Conservation (phyloP, 2,113 vertebrate genomes). For the Brevimyrus niger region DNA sequence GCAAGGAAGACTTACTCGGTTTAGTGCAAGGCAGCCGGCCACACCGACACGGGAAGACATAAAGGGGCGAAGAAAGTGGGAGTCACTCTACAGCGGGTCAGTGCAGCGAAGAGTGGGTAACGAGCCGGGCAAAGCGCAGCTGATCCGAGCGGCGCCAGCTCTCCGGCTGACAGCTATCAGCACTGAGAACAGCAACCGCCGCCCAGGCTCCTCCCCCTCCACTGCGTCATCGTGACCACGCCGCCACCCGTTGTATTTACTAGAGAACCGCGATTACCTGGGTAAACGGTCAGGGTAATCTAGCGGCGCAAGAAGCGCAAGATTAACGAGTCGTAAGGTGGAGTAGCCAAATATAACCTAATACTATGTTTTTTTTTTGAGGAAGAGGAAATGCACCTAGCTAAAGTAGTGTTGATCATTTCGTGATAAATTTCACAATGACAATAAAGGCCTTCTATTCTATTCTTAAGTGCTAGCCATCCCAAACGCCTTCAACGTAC, state of each 20-base stretch:
- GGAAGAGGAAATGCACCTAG: not conserved
- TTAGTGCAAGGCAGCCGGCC: not conserved
- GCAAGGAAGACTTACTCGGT: not conserved
- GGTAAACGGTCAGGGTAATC: not conserved
- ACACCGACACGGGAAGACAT: not conserved
- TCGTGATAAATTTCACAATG: not conserved
- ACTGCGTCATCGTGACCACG: constrained; percentile 49
- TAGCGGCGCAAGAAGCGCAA: not conserved
- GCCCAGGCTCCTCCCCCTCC: constrained; percentile 54
- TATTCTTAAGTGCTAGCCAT: not conserved
- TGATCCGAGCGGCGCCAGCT: not conserved
- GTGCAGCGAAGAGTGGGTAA: constrained; percentile 11
- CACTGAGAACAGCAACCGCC: constrained; percentile 57
- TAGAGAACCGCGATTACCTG: not conserved
- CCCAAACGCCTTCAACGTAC: not conserved
- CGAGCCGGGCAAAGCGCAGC: not conserved
- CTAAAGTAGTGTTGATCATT: not conserved
- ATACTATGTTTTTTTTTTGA: not conserved
- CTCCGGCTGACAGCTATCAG: constrained; percentile 35
- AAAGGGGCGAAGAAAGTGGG: not conserved
- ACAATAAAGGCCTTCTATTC: not conserved
- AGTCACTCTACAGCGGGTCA: constrained; percentile 13
- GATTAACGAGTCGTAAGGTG: not conserved
- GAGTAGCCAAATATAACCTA: not conserved
- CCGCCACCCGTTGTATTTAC: not conserved